These are phyloP conservation scores for Cyphomyrus plagiostoma DNA, from an alignment of 2,113 vertebrate genomes.

Conservation along the genomic window DNA sequence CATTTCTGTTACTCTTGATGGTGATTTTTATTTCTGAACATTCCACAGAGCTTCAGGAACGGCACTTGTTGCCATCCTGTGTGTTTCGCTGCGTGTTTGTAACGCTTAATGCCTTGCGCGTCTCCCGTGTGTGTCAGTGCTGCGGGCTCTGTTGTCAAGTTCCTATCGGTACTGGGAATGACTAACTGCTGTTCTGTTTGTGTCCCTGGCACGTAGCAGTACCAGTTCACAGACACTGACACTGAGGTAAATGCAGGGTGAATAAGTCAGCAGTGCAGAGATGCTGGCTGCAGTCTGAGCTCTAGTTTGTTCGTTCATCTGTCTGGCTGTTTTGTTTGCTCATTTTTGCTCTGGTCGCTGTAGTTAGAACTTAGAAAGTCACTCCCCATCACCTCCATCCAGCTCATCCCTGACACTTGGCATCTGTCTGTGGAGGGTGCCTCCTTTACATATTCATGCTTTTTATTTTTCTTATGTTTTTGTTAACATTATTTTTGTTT, in stretches of 20 bases:
- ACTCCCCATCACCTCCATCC: slow-evolving; percentile 44
- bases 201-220: slow-evolving; percentile 84
- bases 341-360: slow-evolving; percentile 64
- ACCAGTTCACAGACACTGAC: slow-evolving; percentile 97
- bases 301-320: slow-evolving; percentile 44
- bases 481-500: background rate
- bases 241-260: slow-evolving; percentile 78
- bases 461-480: background rate
- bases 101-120: background rate
- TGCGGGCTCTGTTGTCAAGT: background rate
- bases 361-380: slow-evolving; percentile 48
- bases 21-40: background rate
- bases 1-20: background rate
- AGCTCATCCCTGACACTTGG: slow-evolving; percentile 37
- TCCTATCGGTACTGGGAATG: slow-evolving; percentile 48
- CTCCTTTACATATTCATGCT: background rate
- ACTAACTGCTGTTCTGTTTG: slow-evolving; percentile 68
- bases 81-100: background rate
- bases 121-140: background rate
- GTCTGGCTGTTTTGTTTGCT: background rate
- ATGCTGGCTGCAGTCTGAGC: slow-evolving; percentile 60
- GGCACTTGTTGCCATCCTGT: background rate
- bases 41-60: background rate
- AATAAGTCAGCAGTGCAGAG: slow-evolving; percentile 57
- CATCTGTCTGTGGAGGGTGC: background rate